Conservation (phyloP, 2,888 invertebrate genomes). For the Hydrotaea cyrtoneurina region DNA sequence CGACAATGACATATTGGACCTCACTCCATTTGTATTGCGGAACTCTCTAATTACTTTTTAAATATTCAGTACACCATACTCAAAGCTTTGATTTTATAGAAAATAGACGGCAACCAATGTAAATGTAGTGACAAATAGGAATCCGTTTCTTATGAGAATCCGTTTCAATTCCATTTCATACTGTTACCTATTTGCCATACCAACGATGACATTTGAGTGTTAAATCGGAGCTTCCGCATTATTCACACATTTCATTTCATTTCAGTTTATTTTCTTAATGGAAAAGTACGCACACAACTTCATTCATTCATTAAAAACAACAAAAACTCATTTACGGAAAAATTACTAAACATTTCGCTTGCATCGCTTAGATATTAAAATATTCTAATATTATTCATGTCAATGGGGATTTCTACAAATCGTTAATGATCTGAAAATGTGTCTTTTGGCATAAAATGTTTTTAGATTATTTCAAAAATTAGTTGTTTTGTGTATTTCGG, state of each 20-base stretch:
- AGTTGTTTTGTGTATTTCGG: not conserved
- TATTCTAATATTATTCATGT: not conserved
- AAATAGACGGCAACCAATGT: no score
- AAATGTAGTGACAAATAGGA: no score
- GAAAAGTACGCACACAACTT: slow-evolving; percentile 39
- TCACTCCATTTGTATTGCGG: no score
- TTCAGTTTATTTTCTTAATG: not conserved
- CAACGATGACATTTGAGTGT: no score
- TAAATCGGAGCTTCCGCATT: not conserved
- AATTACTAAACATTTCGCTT: not conserved
- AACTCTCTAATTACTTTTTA: no score
- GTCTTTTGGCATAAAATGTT: not conserved
- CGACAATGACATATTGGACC: no score
- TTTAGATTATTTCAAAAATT: no score
- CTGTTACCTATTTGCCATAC: no score
- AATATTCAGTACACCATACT: no score
- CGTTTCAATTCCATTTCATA: no score
- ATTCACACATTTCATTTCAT: not conserved
- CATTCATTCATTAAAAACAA: not conserved
- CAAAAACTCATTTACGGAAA: not conserved
- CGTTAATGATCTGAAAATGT: not conserved
- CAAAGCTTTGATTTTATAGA: no score
- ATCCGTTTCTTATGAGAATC: no score
- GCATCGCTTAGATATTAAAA: not conserved
- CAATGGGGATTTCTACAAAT: not conserved